A percentile compares a stretch with the other conserved stretches of the same genome.
Conservation (phyloP, 2,113 vertebrate species). For the Sylvietta virens region DNA sequence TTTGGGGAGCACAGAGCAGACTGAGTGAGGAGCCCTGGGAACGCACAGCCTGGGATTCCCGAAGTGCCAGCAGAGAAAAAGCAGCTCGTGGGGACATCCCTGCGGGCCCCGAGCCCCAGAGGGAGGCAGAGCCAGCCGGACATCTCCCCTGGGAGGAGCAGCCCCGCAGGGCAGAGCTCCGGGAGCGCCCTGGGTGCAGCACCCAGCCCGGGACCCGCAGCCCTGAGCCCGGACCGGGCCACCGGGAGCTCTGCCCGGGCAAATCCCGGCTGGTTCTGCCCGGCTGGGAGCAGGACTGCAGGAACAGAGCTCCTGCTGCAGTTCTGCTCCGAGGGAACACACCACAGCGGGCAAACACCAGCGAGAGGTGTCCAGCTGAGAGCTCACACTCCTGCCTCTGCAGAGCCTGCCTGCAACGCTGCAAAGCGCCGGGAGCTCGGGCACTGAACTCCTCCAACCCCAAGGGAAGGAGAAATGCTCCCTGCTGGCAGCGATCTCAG, state of each 20-base stretch:
- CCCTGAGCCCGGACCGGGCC: no score
- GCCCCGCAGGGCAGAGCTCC: neutral
- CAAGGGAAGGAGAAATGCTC: neutral
- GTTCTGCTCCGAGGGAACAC: neutral
- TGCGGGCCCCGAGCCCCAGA: neutral
- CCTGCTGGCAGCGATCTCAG: neutral
- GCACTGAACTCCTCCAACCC: neutral
- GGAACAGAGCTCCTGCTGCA: neutral
- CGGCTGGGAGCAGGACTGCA: no score
- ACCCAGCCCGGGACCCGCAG: no score
- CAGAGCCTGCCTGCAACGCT: rapidly evolving
- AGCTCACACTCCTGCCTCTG: neutral
- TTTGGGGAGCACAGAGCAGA: rapidly evolving
- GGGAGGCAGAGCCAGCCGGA: neutral
- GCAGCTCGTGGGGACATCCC: neutral
- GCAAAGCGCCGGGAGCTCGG: neutral
- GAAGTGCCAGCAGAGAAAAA: neutral
- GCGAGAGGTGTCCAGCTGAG: neutral
- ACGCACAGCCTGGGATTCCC: neutral
- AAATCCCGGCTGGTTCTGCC: no score
- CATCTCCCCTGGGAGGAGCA: neutral
- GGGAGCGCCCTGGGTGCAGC: no score
- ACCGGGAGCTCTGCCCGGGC: no score
- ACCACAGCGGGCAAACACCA: neutral
- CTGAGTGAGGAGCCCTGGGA: neutral